These are phyloP conservation scores for Adineta ricciae DNA, from an alignment of 2,888 invertebrate species.

Conservation along the genomic window DNA sequence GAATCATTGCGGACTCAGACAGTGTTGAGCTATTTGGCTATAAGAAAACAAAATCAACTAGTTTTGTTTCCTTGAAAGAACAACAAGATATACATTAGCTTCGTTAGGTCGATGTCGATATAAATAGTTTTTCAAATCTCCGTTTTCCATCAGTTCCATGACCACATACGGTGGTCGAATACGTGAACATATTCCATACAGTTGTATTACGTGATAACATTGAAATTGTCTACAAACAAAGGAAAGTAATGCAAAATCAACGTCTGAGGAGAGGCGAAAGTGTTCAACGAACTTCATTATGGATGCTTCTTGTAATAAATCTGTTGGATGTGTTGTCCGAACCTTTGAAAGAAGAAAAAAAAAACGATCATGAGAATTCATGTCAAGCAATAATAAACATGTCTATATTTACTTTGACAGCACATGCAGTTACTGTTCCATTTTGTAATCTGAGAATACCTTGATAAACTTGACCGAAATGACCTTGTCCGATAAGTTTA, in stretches of 20 bases:
- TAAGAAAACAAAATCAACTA: neutral
- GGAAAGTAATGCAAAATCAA: no score
- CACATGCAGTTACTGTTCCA: neutral
- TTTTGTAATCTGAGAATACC: neutral
- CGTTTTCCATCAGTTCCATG: constrained; percentile 30
- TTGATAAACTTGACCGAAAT: constrained; percentile 28
- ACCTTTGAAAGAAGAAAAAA: constrained; percentile 1
- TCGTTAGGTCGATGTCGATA: constrained; percentile 19
- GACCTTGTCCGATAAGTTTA: constrained; percentile 25
- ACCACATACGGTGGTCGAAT: constrained; percentile 26
- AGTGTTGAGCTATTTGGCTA: neutral
- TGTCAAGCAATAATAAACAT: neutral
- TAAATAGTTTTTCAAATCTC: constrained; percentile 31
- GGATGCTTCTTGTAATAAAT: constrained; percentile 27
- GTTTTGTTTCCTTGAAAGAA: neutral
- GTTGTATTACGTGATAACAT: constrained; percentile 24
- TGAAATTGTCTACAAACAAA: constrained; percentile 2
- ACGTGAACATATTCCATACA: constrained; percentile 23
- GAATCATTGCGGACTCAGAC: neutral
- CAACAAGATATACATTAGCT: neutral
- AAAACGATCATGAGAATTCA: no score
- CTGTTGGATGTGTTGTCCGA: constrained; percentile 22
- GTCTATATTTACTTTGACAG: neutral
- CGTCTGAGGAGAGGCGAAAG: no score
- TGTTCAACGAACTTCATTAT: constrained; percentile 23